Evolutionary conservation across 2,888 invertebrate species (phyloP).

Genomic region (Cephus sareptanus): DNA sequence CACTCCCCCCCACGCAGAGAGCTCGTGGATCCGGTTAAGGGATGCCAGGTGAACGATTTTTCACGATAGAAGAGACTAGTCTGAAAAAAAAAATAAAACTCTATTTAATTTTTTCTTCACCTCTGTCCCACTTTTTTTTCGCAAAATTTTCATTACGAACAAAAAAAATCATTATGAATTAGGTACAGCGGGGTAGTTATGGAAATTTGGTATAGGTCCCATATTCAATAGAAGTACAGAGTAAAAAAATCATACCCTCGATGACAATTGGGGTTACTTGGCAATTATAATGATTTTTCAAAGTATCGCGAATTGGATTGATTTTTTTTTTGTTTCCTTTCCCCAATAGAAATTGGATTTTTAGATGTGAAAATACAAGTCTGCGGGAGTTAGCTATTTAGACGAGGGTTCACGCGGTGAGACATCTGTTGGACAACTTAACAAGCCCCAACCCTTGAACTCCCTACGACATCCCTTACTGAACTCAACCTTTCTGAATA

Average conservation of each 20-base stretch:
- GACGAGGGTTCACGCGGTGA: conserved; percentile 60
- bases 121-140: not conserved
- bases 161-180: not conserved
- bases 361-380: conserved; percentile 21
- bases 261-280: not conserved
- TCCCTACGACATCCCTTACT: conserved; percentile 4
- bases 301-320: not conserved
- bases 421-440: conserved; percentile 64
- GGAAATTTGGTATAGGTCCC: not conserved
- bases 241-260: not conserved
- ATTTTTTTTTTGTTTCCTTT: not conserved
- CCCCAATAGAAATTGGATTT: conserved; percentile 20
- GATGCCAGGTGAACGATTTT: conserved; percentile 28
- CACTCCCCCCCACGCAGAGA: conserved; percentile 24
- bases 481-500: not conserved
- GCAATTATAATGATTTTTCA: not conserved
- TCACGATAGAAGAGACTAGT: not conserved
- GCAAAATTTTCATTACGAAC: not conserved
- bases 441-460: conserved; percentile 46
- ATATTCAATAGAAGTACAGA: not conserved
- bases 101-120: not conserved
- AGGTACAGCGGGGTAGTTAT: not conserved
- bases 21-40: conserved; percentile 28
- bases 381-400: conserved; percentile 31
- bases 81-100: not conserved